phyloP scores from a whole-genome alignment of 2,797 vertebrate species.

The Chlorospingus flavigularis region DNA sequence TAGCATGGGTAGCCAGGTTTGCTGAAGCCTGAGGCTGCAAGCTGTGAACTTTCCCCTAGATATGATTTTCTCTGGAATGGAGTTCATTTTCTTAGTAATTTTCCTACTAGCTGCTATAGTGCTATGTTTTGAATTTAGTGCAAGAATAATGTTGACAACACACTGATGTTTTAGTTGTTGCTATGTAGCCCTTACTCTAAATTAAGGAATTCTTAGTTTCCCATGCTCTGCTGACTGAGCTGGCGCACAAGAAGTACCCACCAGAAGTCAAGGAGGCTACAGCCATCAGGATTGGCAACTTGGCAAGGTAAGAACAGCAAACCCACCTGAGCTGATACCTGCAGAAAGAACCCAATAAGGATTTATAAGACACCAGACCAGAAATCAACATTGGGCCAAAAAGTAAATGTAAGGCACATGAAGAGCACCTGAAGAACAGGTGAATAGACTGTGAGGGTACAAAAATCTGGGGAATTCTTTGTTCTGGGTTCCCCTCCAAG shows the following conservation, averaged over 20 bases:
- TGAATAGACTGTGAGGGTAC: neutral
- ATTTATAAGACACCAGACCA: neutral
- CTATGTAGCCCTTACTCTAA: neutral
- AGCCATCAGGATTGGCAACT: neutral
- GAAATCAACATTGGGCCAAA: neutral
- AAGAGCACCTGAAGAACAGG: fast-evolving
- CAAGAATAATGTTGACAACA: neutral
- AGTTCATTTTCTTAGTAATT: neutral
- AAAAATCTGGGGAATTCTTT: neutral
- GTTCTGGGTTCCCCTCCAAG: neutral
- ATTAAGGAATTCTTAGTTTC: neutral
- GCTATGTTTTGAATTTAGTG: neutral
- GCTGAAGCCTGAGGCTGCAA: neutral
- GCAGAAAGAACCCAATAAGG: neutral
- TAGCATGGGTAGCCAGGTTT: neutral
- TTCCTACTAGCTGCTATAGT: neutral
- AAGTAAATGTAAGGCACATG: neutral
- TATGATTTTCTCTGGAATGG: neutral
- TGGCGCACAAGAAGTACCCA: neutral
- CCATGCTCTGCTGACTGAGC: neutral
- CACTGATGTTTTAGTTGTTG: neutral
- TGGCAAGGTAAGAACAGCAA: neutral
- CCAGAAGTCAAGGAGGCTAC: neutral
- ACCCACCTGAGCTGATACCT: neutral
- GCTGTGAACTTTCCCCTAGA: neutral